Conservation (phyloP, 1,140 invertebrate genomes). For the Temnothorax curvispinosus region DNA sequence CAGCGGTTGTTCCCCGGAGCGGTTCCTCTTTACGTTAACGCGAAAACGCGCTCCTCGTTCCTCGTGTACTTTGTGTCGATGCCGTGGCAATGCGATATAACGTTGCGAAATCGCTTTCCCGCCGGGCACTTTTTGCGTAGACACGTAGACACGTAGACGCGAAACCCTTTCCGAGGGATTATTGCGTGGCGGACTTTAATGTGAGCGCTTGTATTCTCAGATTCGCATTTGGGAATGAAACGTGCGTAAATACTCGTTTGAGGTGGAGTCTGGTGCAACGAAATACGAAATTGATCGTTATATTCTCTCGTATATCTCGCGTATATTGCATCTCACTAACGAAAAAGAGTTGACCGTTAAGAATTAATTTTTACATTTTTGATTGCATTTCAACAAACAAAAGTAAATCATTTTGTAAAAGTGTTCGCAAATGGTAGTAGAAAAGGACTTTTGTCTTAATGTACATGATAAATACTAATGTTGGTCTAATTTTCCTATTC, state of each 20-base stretch:
- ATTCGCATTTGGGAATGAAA: slow-evolving; percentile 41
- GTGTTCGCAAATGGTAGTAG: not conserved
- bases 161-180: slow-evolving; percentile 42
- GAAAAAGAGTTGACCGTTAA: not conserved
- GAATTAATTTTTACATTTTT: slow-evolving; percentile 17
- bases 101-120: slow-evolving; percentile 50
- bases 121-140: slow-evolving; percentile 51
- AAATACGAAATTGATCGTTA: slow-evolving; percentile 63
- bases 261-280: slow-evolving; percentile 20
- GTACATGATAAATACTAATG: not conserved
- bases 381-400: not conserved
- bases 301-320: not conserved
- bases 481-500: not conserved
- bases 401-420: not conserved
- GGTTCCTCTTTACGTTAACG: slow-evolving; percentile 61
- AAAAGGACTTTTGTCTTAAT: not conserved
- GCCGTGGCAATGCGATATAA: slow-evolving; percentile 43
- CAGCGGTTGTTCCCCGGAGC: slow-evolving; percentile 51
- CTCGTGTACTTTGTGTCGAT: slow-evolving; percentile 57
- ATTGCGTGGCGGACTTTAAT: slow-evolving; percentile 43
- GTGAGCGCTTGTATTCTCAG: slow-evolving; percentile 26
- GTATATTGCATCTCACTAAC: not conserved
- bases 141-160: slow-evolving; percentile 10
- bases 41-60: slow-evolving; percentile 41
- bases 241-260: slow-evolving; percentile 52